Evolutionary conservation across 2,888 invertebrate species (phyloP).

Genomic region (Tillus elongatus): DNA sequence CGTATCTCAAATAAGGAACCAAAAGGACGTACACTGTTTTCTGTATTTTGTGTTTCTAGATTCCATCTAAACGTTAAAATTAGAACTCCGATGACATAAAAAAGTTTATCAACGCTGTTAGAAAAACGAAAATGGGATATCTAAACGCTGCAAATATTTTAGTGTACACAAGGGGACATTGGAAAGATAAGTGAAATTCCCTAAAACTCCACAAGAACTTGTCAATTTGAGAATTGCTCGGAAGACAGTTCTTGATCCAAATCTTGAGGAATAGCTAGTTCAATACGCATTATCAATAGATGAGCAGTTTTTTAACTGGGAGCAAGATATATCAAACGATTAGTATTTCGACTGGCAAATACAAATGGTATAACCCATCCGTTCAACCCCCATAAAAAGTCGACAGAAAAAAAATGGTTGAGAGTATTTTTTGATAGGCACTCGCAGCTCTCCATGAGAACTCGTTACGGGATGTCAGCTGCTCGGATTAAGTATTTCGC

Average conservation of each 20-base stretch:
- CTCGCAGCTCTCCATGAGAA: conserved; percentile 8
- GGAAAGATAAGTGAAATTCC: not conserved
- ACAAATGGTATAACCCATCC: too few species aligned
- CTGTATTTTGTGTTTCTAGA: too few species aligned
- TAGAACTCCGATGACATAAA: not conserved
- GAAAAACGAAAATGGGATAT: conserved; percentile 5
- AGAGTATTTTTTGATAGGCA: conserved; percentile 7
- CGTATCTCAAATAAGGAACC: too few species aligned
- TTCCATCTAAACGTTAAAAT: not conserved
- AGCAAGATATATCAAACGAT: not conserved
- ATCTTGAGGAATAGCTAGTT: too few species aligned
- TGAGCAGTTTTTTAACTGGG: not conserved
- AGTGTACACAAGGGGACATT: not conserved
- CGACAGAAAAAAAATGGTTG: conserved; percentile 8
- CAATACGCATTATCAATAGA: conserved; percentile 6
- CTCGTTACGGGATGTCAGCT: conserved; percentile 7
- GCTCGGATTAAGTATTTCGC: conserved; percentile 7
- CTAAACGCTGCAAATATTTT: not conserved
- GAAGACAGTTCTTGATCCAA: too few species aligned
- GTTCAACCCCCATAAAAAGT: conserved; percentile 5
- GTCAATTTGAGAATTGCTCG: too few species aligned
- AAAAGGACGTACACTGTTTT: not conserved
- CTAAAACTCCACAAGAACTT: not conserved
- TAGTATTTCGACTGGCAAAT: conserved; percentile 7
- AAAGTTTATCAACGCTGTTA: not conserved